Base-by-base conservation (phyloP, 2,888 invertebrate genomes). In the Parelbella ahira region DNA sequence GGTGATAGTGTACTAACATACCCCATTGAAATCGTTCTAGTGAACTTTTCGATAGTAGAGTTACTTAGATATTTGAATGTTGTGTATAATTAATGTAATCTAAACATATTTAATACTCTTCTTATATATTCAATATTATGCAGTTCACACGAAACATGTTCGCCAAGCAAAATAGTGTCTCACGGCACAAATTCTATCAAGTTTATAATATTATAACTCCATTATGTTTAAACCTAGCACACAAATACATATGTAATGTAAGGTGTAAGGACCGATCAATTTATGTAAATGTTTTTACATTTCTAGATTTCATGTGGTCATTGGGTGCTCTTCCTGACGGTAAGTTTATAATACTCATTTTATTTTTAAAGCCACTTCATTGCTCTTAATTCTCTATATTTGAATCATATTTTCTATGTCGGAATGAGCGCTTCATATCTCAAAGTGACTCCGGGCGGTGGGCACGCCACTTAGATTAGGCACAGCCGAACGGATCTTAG, bases 271-370 rank as follows among this genome's bases (percentile, higher is more conserved):
- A 77, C 83, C 75, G 84, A 69, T 86, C 84, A 78, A 86, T 78
- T 87, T 84, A 87, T 84, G 84, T 83, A 86, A 86, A 84, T 88
- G 78, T 87, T 88, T 88, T 88, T 88, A 87, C 89, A 89, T 90
- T 90, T 94, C 90, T 94, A 97, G 97, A 97, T 95, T 96, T 97
- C 93, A 96, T 97, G 96, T 97, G 97, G 97, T 96, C 96, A 90
- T 93, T 97, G 93, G 97, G 96, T 92, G 95, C 96, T 91, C 93
- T 97, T 91, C 96, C 96, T 90, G 97, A 97, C 91, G 96, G 97
- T 97, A 91, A 95, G 95, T 93, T 75, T 45, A 62, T 64, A 70
- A 50, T 60, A 58, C 62, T 68, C 63, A 71, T 73, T 74, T 67
- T 73, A 68, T 73, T 76, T 70, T 60, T 63, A 71, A 70, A 68